Base-by-base conservation (phyloP, 2,113 vertebrate species). In the Catagonus wagneri region DNA sequence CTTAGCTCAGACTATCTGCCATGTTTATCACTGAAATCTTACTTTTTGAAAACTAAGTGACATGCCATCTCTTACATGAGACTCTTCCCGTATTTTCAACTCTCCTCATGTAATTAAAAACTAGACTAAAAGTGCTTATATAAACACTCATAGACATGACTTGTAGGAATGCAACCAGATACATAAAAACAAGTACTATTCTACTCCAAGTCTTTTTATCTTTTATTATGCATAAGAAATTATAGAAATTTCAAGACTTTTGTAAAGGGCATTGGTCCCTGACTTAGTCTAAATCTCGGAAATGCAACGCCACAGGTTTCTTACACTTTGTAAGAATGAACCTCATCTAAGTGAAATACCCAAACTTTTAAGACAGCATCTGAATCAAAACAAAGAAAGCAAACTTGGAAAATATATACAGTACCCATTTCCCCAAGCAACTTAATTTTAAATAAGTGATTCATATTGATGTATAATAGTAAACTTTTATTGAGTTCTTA, bases 401-500 rank as follows among this genome's bases (percentile, higher is more conserved):
- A 87, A 91, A 4, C 20, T 84, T 19, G 89, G 27, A 93, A 66
- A 34, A 72, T 72, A 68, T 29, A 17, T 3, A 50, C 1, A 54
- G 65, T 88, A 22, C 89, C 12, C 9, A n/a, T 39, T 97, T 94
- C 71, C 50, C 54, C 50, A 29, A 72, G 39, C 25, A 84, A 36
- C 39, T 65, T 39, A 63, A 61, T 93, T 86, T 95, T 61, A 80
- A 79, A 34, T 75, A 83, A 54, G 14, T 56, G 36, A 78, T 81
- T 15, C 7, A 27, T 39, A 71, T 9, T 80, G 23, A 50, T 54
- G 1, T 6, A 80, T 83, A 83, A 66, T 83, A 56, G 78, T 60
- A 66, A 95, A 66, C 13, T 83, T 32, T 95, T 83, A 66, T 7
- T 85, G 61, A 86, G 50, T 91, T 81, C 44, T 39, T 90, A 75